Evolutionary conservation across 1,140 invertebrate species (phyloP), one percentile per base, ranked within the genome.

Genomic region (Wasmannia auropunctata): DNA sequence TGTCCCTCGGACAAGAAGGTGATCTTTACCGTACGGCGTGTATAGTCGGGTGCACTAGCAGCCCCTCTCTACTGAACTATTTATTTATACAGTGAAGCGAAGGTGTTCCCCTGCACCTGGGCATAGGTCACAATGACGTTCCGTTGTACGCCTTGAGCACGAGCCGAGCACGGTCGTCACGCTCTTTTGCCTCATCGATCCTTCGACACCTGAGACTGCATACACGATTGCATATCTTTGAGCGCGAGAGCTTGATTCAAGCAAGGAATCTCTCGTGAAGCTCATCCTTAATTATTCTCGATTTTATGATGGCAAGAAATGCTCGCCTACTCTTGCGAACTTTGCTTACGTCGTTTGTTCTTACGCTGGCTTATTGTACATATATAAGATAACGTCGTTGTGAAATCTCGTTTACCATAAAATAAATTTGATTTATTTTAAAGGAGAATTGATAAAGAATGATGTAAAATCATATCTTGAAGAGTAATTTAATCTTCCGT

Each of bases 11-110:
- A 46, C 37, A 54, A 67, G 62, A 60, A 89, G 90, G 85, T 80
- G 92, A 93, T 93, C 91, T 90, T 87, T 86, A 87, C 86, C 86
- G n/a, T n/a, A n/a, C n/a, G 69, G 85, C 69, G 46, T 62, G 43
- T 14, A n/a, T n/a, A 37, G 56, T n/a, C 46, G 51, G 63, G 28
- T 74, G 51, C 67, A 28, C 25, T 43, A 25, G 34, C 83, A 49
- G 28, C 34, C 51, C 62, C 56, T 54, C 56, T 63, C 76, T 31
- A 28, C 31, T 58, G 69, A 8, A 65, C 74, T 86, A 86, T 87
- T 87, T 87, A 70, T 87, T 87, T 87, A 70, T 86, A 87, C 19
- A 22, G 54, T n/a, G 22, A 60, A 43, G n/a, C 63, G 70, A 87
- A 88, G 89, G 80, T 90, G 80, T 74, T 62, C 75, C 60, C 54